Evolutionary conservation across 2,113 vertebrate genomes (phyloP).

Genomic region (Panthera tigris): DNA sequence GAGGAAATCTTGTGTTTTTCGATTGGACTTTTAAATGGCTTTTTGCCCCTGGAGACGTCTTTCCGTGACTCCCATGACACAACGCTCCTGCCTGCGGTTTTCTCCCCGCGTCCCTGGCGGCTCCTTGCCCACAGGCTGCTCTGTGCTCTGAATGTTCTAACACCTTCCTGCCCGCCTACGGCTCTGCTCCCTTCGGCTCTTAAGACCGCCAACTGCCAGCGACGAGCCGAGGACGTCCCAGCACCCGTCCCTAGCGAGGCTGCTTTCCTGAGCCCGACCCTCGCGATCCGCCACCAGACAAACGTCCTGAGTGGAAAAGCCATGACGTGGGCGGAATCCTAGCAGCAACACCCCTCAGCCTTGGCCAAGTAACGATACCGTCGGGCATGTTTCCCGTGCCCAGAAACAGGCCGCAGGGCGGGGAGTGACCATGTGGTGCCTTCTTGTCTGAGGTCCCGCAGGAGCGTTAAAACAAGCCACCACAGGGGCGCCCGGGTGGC

Average conservation of each 20-base stretch:
- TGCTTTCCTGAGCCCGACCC: background rate
- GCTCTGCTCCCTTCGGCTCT: background rate
- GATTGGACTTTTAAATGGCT: background rate
- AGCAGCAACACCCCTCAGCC: background rate
- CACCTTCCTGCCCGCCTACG: background rate
- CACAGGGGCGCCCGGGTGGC: no score
- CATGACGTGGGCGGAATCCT: background rate
- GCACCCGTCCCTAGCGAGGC: no score
- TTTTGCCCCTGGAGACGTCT: fast-evolving
- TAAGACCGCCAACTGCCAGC: background rate
- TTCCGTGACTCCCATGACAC: background rate
- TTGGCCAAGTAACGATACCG: background rate
- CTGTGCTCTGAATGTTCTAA: background rate
- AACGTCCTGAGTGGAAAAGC: background rate
- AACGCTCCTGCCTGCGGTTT: no score
- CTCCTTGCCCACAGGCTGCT: background rate
- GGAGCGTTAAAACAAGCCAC: background rate
- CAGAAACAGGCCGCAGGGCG: background rate
- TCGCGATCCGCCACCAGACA: background rate
- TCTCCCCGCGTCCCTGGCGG: background rate
- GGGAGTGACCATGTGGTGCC: no score
- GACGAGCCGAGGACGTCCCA: background rate
- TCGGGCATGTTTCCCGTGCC: background rate
- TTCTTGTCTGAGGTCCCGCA: background rate
- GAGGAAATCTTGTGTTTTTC: background rate